Percentiles rank a stretch among this genome's conserved stretches.
Conservation (phyloP, 2,888 invertebrate species). For the Cremastinae sp. region DNA sequence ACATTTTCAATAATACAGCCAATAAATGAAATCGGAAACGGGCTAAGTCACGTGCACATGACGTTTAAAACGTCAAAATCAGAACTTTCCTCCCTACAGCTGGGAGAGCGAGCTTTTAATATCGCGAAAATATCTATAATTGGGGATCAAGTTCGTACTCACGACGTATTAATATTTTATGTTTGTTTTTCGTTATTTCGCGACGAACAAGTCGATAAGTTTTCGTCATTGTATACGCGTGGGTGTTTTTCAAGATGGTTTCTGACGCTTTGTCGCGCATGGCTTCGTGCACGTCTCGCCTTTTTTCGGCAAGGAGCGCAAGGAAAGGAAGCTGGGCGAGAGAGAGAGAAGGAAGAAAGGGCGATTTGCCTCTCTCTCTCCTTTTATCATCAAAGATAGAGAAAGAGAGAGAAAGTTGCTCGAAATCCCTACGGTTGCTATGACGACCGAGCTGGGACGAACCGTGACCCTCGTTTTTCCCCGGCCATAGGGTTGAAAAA, state of each 20-base stretch:
- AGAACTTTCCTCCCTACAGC: too few species aligned
- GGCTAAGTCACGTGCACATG: too few species aligned
- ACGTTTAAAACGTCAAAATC: too few species aligned
- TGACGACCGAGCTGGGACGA: conserved; percentile 69
- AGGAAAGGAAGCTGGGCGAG: background rate
- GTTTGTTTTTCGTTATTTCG: background rate
- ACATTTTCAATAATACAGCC: too few species aligned
- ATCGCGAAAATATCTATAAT: too few species aligned
- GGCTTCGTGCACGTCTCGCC: conserved; percentile 33
- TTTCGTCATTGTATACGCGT: conserved; percentile 56
- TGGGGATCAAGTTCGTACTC: too few species aligned
- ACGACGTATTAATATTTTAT: too few species aligned
- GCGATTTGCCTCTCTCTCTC: conserved; percentile 67
- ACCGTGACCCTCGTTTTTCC: conserved; percentile 63
- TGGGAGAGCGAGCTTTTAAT: too few species aligned
- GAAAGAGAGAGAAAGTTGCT: conserved; percentile 62
- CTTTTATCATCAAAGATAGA: too few species aligned
- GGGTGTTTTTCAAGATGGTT: conserved; percentile 72
- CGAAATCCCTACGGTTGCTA: conserved; percentile 72
- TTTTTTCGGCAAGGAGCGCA: conserved; percentile 19
- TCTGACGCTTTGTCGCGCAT: conserved; percentile 59
- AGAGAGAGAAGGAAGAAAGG: conserved; percentile 66
- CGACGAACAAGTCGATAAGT: conserved; percentile 53
- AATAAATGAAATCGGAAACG: too few species aligned
- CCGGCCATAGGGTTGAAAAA: conserved; percentile 50